phyloP scores from a whole-genome alignment of 2,797 vertebrate genomes.

The Squalus acanthias region DNA sequence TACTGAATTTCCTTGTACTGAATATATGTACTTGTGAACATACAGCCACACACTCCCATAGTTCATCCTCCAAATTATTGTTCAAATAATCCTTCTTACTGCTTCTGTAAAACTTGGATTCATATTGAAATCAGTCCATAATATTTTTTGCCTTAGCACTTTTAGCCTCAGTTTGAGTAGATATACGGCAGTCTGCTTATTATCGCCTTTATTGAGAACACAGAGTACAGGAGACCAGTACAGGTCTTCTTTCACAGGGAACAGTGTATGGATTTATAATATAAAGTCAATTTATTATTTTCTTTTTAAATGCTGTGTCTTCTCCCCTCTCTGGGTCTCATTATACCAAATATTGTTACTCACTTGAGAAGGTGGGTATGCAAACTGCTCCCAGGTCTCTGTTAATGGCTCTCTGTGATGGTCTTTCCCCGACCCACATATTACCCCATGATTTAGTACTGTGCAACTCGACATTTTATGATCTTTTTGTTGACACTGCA shows the following conservation, averaged over 20 bases:
- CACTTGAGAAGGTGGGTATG: background rate
- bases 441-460: background rate
- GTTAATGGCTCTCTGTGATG: background rate
- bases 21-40: too few relatives aligned
- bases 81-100: too few relatives aligned
- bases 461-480: background rate
- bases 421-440: background rate
- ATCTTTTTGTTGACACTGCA: background rate
- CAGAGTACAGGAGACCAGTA: background rate
- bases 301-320: background rate
- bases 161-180: too few relatives aligned
- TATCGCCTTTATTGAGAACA: background rate
- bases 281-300: too few relatives aligned
- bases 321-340: too few relatives aligned
- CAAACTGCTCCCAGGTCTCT: background rate
- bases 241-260: background rate
- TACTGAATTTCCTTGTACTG: too few relatives aligned
- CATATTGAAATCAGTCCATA: too few relatives aligned
- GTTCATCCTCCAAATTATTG: too few relatives aligned
- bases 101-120: too few relatives aligned
- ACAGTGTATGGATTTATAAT: background rate
- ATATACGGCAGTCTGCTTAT: background rate
- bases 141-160: too few relatives aligned
- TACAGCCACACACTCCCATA: too few relatives aligned
- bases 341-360: background rate